Evolutionary conservation across 2,888 invertebrate genomes (phyloP).

Genomic region (Campopleginae sp.): DNA sequence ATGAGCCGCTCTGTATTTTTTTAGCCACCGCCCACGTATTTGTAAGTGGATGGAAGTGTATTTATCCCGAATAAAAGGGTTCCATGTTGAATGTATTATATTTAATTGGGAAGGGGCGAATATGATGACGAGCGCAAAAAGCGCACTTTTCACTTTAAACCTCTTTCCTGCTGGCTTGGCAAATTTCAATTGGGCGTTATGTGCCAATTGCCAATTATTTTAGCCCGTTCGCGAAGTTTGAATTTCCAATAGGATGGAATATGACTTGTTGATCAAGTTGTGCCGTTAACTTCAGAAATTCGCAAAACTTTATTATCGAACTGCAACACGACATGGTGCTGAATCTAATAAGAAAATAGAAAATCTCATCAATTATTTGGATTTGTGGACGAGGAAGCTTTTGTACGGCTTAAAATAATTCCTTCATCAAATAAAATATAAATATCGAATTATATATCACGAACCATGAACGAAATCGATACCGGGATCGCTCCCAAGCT

Average conservation of each 20-base stretch:
- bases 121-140: neutral
- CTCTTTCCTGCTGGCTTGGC: neutral
- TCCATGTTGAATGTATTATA: constrained; percentile 3
- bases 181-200: neutral
- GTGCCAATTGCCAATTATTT: neutral
- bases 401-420: neutral
- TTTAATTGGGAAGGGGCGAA: neutral
- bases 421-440: neutral
- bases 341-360: neutral
- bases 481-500: neutral
- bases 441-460: neutral
- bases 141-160: neutral
- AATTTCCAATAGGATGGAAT: neutral
- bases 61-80: neutral
- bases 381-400: neutral
- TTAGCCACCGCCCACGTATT: neutral
- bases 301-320: neutral
- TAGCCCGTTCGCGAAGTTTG: neutral
- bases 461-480: neutral
- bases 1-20: neutral
- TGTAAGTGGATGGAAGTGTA: neutral
- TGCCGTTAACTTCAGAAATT: neutral
- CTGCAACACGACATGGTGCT: neutral
- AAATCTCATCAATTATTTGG: neutral
- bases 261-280: neutral